These are phyloP conservation scores for Charina bottae DNA, from an alignment of 2,113 vertebrate genomes.

Conservation along the genomic window DNA sequence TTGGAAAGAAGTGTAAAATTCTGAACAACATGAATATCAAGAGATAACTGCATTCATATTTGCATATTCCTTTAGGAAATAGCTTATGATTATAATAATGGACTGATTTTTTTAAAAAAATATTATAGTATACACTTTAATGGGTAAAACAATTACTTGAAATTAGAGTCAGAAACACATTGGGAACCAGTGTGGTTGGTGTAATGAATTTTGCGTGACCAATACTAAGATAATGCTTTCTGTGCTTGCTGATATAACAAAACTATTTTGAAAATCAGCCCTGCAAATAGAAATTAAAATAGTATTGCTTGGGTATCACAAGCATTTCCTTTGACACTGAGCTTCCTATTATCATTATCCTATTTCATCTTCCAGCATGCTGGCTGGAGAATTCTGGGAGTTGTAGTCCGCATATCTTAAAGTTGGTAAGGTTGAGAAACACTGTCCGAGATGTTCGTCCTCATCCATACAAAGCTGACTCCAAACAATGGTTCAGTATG, in stretches of 20 bases:
- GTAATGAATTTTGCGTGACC: neutral
- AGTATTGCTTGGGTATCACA: neutral
- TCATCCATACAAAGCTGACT: neutral
- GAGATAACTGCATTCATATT: neutral
- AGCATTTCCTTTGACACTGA: neutral
- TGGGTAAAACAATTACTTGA: neutral
- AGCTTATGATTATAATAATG: neutral
- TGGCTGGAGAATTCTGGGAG: too few species aligned
- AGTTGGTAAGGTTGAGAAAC: neutral
- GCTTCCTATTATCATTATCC: neutral
- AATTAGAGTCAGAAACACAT: neutral
- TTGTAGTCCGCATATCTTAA: too few species aligned
- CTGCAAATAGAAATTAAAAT: neutral
- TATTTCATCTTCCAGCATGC: too few species aligned
- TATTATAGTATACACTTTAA: neutral
- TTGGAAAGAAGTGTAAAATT: neutral
- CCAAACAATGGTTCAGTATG: too few species aligned
- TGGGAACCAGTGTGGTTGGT: neutral
- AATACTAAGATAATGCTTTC: neutral
- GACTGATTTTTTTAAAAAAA: neutral
- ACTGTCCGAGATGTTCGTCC: neutral
- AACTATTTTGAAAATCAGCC: neutral
- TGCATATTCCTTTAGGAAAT: neutral
- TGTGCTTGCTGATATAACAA: neutral
- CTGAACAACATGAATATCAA: neutral